Evolutionary conservation across 2,113 vertebrate genomes (phyloP).

Genomic region (Nycticebus coucang): DNA sequence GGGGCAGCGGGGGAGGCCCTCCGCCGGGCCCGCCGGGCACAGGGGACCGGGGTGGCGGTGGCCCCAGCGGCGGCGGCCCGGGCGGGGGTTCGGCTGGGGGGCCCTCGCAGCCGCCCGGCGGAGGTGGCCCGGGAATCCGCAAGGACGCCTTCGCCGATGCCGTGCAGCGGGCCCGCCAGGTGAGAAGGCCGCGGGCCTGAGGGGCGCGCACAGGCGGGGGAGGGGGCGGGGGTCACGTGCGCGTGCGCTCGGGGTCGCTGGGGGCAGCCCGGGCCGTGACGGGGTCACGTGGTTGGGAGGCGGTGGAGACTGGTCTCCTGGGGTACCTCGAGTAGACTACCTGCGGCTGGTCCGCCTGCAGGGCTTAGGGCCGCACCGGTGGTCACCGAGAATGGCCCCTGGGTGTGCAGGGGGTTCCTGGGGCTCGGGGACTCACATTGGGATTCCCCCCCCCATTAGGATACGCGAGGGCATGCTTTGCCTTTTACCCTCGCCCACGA

Average conservation of each 20-base stretch:
- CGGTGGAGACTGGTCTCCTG: not conserved
- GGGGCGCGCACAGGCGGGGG: slow-evolving; percentile 35
- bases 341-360: not conserved
- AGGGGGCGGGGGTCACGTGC: slow-evolving; percentile 48
- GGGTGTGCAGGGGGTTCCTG: not conserved
- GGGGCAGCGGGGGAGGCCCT: slow-evolving; percentile 75
- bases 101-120: slow-evolving; percentile 73
- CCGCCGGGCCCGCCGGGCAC: slow-evolving; percentile 74
- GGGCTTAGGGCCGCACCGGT: not conserved
- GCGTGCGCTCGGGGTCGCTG: slow-evolving; percentile 49
- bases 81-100: slow-evolving; percentile 65
- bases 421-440: not conserved
- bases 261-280: slow-evolving; percentile 5
- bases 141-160: slow-evolving; percentile 96
- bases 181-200: slow-evolving; percentile 73
- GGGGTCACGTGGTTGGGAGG: slow-evolving; percentile 28
- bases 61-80: slow-evolving; percentile 31
- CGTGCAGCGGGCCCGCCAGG: slow-evolving; percentile 94
- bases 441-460: not conserved
- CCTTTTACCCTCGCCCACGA: not conserved
- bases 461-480: not conserved
- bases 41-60: slow-evolving; percentile 61
- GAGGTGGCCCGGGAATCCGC: slow-evolving; percentile 84
- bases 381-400: not conserved
- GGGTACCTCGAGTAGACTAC: not conserved